Evolutionary conservation across 1,140 invertebrate species (phyloP).

Genomic region (Micrasema minimum): DNA sequence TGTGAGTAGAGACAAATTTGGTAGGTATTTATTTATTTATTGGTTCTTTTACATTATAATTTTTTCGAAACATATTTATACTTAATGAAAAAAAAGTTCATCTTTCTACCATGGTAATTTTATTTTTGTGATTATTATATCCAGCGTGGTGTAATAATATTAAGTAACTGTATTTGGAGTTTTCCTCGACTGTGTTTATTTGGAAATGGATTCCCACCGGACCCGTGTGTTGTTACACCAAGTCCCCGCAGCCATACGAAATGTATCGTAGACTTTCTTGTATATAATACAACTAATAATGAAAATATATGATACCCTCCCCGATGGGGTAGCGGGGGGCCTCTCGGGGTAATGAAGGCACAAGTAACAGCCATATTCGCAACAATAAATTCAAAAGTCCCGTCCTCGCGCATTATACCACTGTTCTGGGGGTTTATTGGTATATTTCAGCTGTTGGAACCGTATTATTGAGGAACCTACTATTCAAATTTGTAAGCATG

Average conservation of each 20-base stretch:
- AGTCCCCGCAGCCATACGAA: background rate
- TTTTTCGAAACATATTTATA: no score
- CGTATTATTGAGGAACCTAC: no score
- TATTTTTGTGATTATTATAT: no score
- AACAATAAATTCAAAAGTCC: conserved; percentile 36
- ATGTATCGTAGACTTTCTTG: conserved; percentile 12
- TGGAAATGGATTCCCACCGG: conserved; percentile 13
- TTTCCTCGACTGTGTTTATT: conserved; percentile 1
- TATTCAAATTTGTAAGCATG: no score
- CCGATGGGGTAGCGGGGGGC: background rate
- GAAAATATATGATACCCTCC: conserved; percentile 23
- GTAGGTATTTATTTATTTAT: no score
- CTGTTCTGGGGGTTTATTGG: background rate
- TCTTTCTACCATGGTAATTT: no score
- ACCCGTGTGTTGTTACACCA: conserved; percentile 6
- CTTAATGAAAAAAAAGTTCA: no score
- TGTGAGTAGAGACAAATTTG: no score
- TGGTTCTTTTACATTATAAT: no score
- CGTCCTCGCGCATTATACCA: conserved; percentile 23
- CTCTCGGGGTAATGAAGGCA: conserved; percentile 35
- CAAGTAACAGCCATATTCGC: conserved; percentile 37
- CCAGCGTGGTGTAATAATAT: no score
- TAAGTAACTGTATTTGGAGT: no score
- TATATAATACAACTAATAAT: conserved; percentile 23
- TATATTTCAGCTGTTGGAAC: background rate